Conservation (phyloP, 2,888 invertebrate species). For the Hirtodrosophila alboralis region DNA sequence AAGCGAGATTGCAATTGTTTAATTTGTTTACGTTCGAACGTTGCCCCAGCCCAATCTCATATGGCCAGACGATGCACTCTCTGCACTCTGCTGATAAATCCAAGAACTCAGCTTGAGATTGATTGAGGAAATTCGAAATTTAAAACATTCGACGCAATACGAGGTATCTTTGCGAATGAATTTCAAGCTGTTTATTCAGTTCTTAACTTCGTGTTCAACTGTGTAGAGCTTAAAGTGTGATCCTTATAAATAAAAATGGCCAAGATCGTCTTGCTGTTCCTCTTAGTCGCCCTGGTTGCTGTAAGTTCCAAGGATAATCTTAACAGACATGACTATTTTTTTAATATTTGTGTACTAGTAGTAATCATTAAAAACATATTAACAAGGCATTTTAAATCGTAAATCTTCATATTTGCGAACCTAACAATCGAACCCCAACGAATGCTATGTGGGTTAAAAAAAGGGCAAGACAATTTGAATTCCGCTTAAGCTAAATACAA, state of each 20-base stretch:
- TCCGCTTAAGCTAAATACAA: no score
- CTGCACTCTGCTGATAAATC: slow-evolving; percentile 21
- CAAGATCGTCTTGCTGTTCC: slow-evolving; percentile 48
- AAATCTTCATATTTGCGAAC: no score
- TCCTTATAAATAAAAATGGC: slow-evolving; percentile 40
- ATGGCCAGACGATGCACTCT: background rate
- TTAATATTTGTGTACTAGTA: no score
- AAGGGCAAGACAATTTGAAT: no score
- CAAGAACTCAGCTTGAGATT: background rate
- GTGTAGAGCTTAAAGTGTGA: slow-evolving; percentile 33
- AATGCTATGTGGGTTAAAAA: no score
- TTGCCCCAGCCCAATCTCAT: slow-evolving; percentile 1
- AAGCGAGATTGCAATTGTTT: background rate
- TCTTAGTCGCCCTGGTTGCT: slow-evolving; percentile 48
- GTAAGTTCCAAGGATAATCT: slow-evolving; percentile 49
- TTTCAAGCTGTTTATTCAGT: slow-evolving; percentile 32
- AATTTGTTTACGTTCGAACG: no score
- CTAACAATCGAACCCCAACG: no score
- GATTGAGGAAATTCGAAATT: background rate
- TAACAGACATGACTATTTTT: no score
- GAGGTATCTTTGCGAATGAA: slow-evolving; percentile 35
- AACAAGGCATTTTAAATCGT: no score
- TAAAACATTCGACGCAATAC: slow-evolving; percentile 36
- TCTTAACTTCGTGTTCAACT: slow-evolving; percentile 35
- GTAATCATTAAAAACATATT: no score